Evolutionary conservation across 2,113 vertebrate species (phyloP), one percentile per base, ranked within the genome.

Genomic region (Chamaea fasciata): DNA sequence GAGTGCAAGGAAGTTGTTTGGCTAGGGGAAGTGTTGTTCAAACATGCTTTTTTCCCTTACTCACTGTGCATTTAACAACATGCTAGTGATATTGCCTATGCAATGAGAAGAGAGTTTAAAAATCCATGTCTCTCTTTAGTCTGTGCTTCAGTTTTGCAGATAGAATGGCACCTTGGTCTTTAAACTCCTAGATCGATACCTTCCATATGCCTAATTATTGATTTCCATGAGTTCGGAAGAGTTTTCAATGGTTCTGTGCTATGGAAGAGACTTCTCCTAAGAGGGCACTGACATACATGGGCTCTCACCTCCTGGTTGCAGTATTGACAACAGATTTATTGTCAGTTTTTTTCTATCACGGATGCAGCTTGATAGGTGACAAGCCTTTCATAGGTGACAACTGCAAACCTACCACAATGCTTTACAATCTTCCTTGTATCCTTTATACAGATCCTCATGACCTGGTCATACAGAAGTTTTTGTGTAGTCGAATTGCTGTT

Each of bases 111-210:
- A 69, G 14, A 18, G 55, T 57, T 41, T 37, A 46, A 82, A 83
- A 71, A 87, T 81, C 33, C 19, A 2, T 62, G 30, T 15, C 33
- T 77, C 0, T 31, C 18, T 92, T 9, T 22, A 46, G 12, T 27
- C 20, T n/a, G 8, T 64, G 35, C 11, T 46, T 56, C 41, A 68
- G 9, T 7, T 69, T 89, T 84, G 24, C 39, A 87, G 42, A 15
- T 47, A 53, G 49, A 62, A 24, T 62, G 9, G 24, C 15, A 26
- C 22, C 21, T 49, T 82, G 28, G 23, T 85, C 49, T 56, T 90
- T 62, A 50, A 64, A 55, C 15, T 91, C 16, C 21, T 39, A 16
- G 3, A 33, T 6, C 0, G 0, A 0, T 77, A 15, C 22, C 28
- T 55, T 77, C 44, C 18, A 11, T 28, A 11, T 59, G 10, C n/a